Base-by-base conservation (phyloP, 2,797 vertebrate genomes). In the Mastacembelus armatus region DNA sequence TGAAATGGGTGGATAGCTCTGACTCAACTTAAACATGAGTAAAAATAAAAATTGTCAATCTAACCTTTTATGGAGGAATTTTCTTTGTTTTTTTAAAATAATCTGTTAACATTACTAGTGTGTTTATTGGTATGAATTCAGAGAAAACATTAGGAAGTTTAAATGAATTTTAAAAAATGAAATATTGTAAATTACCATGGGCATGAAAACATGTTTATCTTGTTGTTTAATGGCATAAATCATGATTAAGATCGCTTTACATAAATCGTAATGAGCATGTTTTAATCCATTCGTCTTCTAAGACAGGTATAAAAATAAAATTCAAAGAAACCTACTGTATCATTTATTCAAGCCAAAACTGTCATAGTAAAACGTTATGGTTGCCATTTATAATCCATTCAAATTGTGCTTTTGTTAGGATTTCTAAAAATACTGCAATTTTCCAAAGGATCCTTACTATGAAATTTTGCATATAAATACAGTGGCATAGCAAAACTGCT, bases 1-100 rank as follows among this genome's bases (percentile, higher is more conserved):
- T 74, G 57, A 65, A 77, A 77, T 35, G 30, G 45, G 39, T 10
- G 14, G 51, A 36, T 30, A 35, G 62, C 42, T 74, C 22, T 56
- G 36, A 48, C 26, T 68, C 60, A 62, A 5, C 22, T 29, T 59
- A 66, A 48, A 43, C 14, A 38, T 27, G n/a, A 74, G 22, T 7
- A 33, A 22, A 26, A 52, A n/a, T 12, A 26, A 78, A 77, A 57
- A 50, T 36, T 71, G 56, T 38, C 29, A 65, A 61, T 47, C 11
- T 18, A 18, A 9, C 26, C 18, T 64, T 80, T 58, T 48, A 49
- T 12, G 9, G 14, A 74, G 32, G 30, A 22, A 27, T 48, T 65
- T 48, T 35, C 4, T 44, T 54, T 56, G n/a, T n/a, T 21, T 7
- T 58, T 64, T 66, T 74, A 6, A 43, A 68, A 56, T 35, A 2